A percentile compares a stretch with the other conserved stretches of the same genome.
These are phyloP conservation scores for Vimba vimba DNA, from an alignment of 2,113 vertebrate species.

Conservation along the genomic window DNA sequence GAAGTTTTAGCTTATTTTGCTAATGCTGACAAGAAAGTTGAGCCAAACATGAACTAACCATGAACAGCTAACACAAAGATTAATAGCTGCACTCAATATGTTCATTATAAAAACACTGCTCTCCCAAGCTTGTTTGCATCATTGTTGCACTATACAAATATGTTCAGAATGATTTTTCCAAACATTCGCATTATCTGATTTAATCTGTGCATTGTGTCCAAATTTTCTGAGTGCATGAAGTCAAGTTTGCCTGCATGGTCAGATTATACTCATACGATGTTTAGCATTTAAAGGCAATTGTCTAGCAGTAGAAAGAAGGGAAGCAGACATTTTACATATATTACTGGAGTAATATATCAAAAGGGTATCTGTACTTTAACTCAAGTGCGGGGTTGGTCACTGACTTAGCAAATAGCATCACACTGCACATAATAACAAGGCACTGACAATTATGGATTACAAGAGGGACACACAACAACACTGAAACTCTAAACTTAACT, in stretches of 20 bases:
- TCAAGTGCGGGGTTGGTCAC: background rate
- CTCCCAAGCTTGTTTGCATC: conserved; percentile 7
- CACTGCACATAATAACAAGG: background rate
- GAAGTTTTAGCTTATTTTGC: background rate
- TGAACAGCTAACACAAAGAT: background rate
- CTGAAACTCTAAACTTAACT: background rate
- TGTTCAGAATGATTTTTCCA: background rate
- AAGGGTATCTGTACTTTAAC: background rate
- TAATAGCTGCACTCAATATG: background rate
- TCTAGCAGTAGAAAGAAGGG: too few species aligned
- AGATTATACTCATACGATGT: too few species aligned
- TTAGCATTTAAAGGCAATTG: too few species aligned
- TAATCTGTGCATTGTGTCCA: background rate
- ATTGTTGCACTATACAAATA: background rate
- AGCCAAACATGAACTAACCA: background rate
- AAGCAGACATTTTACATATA: background rate
- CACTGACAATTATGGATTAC: background rate
- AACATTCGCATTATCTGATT: background rate
- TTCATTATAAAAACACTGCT: background rate
- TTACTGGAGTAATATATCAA: background rate
- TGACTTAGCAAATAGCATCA: background rate
- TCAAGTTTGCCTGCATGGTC: background rate
- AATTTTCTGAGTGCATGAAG: background rate
- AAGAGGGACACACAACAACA: background rate
- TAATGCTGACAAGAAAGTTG: background rate